These are phyloP conservation scores for Zoanthus sociatus DNA, from an alignment of 92 coral and sea anemone species.

Conservation along the genomic window DNA sequence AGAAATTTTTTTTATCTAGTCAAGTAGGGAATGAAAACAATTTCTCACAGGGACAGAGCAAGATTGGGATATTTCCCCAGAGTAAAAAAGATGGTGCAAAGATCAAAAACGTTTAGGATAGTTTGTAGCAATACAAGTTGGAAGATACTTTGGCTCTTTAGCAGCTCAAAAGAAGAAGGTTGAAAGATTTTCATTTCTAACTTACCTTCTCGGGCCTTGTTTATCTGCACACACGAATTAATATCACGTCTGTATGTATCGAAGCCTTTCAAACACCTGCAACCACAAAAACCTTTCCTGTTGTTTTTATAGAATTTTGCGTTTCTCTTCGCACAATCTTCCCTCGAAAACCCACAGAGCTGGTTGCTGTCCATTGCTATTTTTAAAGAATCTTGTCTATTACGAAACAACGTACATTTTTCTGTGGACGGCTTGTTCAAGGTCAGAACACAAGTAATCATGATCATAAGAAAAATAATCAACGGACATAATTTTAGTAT, in stretches of 20 bases:
- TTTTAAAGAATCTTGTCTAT: neutral
- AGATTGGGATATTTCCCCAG: no score
- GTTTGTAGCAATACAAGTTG: no score
- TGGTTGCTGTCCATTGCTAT: no score
- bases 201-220: neutral
- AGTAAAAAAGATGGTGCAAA: no score
- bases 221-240: conserved; percentile 11
- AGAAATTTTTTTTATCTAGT: no score
- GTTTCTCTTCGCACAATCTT: neutral
- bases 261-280: neutral
- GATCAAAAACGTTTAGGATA: no score
- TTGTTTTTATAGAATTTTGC: neutral
- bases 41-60: no score
- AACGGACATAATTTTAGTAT: neutral
- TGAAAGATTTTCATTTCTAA: neutral
- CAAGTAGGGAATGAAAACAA: no score
- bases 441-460: neutral
- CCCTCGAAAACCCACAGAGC: neutral
- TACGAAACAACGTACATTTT: conserved; percentile 7
- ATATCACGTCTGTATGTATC: neutral
- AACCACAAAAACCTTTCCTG: neutral
- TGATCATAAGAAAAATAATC: neutral
- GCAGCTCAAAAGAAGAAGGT: neutral
- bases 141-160: no score
- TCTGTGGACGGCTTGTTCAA: neutral